These are phyloP conservation scores for Chinchilla lanigera DNA, from an alignment of 2,113 vertebrate species.

Conservation along the genomic window DNA sequence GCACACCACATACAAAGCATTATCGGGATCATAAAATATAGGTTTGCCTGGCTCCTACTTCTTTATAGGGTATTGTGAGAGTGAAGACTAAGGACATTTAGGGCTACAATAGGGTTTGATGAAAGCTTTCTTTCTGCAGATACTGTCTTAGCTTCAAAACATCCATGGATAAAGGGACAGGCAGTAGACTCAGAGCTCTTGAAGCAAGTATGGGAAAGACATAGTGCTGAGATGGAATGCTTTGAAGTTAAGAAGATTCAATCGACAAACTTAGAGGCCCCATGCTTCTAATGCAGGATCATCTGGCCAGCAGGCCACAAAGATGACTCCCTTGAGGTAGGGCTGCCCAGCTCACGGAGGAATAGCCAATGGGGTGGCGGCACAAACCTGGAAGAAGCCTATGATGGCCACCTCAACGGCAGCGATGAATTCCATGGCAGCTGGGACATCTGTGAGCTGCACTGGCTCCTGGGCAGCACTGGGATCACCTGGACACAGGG, in stretches of 20 bases:
- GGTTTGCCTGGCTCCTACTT: not conserved
- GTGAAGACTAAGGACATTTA: not conserved
- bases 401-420: conserved; percentile 91
- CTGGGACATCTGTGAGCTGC: conserved; percentile 82
- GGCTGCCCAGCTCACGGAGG: not conserved
- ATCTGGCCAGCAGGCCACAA: not conserved
- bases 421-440: conserved; percentile 87
- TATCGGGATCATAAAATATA: not conserved
- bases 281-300: not conserved
- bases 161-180: not conserved
- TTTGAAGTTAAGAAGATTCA: not conserved
- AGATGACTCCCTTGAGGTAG: not conserved
- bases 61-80: not conserved
- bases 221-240: not conserved
- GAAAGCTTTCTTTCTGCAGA: not conserved
- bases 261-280: not conserved
- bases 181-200: not conserved
- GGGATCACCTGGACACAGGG: conserved; percentile 18
- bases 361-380: not conserved
- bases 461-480: conserved; percentile 43
- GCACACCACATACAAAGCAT: not conserved
- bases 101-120: not conserved
- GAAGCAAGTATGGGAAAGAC: not conserved
- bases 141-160: not conserved
- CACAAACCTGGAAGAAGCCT: conserved; percentile 95